These are phyloP conservation scores for Trachops cirrhosus DNA, from an alignment of 2,797 vertebrate species.

Conservation along the genomic window DNA sequence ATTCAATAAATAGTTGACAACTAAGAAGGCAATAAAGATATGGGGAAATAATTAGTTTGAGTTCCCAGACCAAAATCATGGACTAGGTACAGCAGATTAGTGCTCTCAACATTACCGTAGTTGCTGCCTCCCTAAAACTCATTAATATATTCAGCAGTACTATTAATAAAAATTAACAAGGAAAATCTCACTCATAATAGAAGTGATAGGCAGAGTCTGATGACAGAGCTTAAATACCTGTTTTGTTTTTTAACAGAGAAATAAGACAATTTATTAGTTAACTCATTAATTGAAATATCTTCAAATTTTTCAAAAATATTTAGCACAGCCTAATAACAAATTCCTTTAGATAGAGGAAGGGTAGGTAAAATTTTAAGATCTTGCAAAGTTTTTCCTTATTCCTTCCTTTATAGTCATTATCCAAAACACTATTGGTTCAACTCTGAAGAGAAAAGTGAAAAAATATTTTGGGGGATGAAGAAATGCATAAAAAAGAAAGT, in stretches of 20 bases:
- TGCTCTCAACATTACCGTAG: background rate
- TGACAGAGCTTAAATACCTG: background rate
- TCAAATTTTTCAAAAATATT: background rate
- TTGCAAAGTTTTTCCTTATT: background rate
- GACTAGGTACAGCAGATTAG: background rate
- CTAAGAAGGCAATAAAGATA: background rate
- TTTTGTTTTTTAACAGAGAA: background rate
- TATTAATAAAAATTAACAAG: background rate
- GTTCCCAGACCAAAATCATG: background rate
- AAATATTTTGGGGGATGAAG: background rate
- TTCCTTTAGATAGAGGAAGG: background rate
- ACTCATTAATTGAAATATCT: background rate
- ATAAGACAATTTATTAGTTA: background rate
- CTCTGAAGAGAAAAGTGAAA: background rate
- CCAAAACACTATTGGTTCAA: background rate
- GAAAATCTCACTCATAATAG: background rate
- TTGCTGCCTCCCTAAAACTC: background rate
- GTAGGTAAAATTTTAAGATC: background rate
- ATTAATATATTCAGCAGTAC: background rate
- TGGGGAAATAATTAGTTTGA: conserved; percentile 16
- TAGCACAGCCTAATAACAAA: background rate
- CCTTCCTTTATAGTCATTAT: background rate
- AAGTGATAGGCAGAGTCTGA: background rate
- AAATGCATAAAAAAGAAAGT: background rate
- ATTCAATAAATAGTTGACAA: background rate